A percentile compares a stretch with the other conserved stretches of the same genome.
Evolutionary conservation across 2,888 invertebrate species (phyloP).

Genomic region (Aphodius sticticus): DNA sequence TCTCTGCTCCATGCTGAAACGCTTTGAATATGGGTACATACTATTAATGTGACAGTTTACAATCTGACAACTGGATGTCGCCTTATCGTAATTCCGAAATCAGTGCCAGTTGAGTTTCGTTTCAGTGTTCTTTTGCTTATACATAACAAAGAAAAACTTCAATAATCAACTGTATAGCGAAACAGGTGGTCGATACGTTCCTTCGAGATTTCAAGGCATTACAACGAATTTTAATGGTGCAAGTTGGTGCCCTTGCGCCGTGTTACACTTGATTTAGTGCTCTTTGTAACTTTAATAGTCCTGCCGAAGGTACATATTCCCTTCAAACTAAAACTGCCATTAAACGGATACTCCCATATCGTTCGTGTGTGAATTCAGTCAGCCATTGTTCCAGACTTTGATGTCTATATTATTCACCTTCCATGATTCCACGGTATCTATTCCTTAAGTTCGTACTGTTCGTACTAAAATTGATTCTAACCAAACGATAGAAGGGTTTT

Average conservation of each 20-base stretch:
- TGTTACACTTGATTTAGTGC: background rate
- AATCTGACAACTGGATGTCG: too few species aligned
- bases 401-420: background rate
- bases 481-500: conserved; percentile 13
- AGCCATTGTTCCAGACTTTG: background rate
- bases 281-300: background rate
- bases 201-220: background rate
- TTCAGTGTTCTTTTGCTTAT: too few species aligned
- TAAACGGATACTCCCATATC: background rate
- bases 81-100: too few species aligned
- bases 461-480: conserved; percentile 25
- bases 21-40: too few species aligned
- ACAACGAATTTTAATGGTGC: background rate
- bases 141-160: too few species aligned
- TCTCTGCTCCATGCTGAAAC: too few species aligned
- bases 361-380: background rate
- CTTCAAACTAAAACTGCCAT: background rate
- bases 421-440: background rate
- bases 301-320: background rate
- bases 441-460: background rate
- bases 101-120: too few species aligned
- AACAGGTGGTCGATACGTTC: conserved; percentile 4
- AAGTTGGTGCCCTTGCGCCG: background rate
- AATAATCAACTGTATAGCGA: background rate
- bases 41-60: too few species aligned